phyloP scores from a whole-genome alignment of 2,888 invertebrate species.

The Agriopis leucophaearia region DNA sequence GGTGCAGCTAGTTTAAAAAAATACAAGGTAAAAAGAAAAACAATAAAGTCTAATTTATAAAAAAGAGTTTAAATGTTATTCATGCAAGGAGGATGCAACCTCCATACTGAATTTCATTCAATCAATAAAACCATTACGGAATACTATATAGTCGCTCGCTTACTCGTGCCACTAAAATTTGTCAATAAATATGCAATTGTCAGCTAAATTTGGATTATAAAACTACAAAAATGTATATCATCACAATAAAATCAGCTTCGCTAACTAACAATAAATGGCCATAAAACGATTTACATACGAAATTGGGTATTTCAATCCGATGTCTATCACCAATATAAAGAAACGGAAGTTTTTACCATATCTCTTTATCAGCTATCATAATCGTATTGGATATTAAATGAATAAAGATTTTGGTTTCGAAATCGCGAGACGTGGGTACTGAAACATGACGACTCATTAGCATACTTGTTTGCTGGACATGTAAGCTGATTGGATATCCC shows the following conservation, averaged over 20 bases:
- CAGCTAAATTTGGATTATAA: not conserved
- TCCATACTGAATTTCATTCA: too few species aligned
- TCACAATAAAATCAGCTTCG: conserved; percentile 14
- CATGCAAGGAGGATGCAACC: too few species aligned
- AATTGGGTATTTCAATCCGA: conserved; percentile 15
- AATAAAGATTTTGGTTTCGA: conserved; percentile 14
- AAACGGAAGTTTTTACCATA: conserved; percentile 21
- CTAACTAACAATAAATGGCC: conserved; percentile 15
- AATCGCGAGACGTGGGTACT: conserved; percentile 7
- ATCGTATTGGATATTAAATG: conserved; percentile 12
- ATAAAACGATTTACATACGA: conserved; percentile 16
- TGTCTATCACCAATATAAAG: conserved; percentile 14
- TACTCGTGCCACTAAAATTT: conserved; percentile 9
- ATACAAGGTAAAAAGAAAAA: too few species aligned
- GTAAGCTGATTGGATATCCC: not conserved
- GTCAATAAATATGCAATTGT: conserved; percentile 7
- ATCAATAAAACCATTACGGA: not conserved
- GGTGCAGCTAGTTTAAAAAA: too few species aligned
- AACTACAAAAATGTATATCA: conserved; percentile 9
- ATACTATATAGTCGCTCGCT: not conserved
- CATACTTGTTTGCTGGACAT: not conserved
- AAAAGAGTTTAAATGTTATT: too few species aligned
- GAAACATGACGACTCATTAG: conserved; percentile 1
- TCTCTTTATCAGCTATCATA: conserved; percentile 20
- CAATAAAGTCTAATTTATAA: too few species aligned